Base-by-base conservation (phyloP, 2,113 vertebrate species). In the Gadus macrocephalus region DNA sequence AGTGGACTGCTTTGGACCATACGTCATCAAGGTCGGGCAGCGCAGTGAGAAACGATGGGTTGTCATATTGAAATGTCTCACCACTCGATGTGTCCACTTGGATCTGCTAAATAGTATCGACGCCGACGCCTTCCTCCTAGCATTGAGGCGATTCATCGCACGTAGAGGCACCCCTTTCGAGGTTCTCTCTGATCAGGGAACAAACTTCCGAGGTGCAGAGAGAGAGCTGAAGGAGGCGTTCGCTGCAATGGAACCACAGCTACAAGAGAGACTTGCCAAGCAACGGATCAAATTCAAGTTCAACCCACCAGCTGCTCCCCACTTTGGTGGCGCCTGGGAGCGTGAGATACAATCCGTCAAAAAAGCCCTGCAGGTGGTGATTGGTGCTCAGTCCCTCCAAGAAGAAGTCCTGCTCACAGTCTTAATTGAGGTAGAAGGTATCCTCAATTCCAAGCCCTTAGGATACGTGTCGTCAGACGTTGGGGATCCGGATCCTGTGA, bases 1-100 rank as follows among this genome's bases (percentile, higher is more conserved):
- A 16, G 53, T 60, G 15, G 71, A 73, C 5, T 73, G 66, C 16
- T 74, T 74, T 22, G 72, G 72, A 2, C 66, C 66, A 4, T 74
- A 62, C 15, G 11, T 19, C 11, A 19, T 68, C 5, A 67, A 64
- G 20, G 1, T 25, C 15, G 66, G 66, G 8, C 6, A 7, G 9
- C 11, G 20, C 4, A 27, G 5, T 9, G 72, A 73, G 25, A 73
- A 58, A 14, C 7, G 53, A 15, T 74, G 49, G 72, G 60, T 60
- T 0, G 53, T 74, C 2, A 25, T 68, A 1, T 74, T 62, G 6
- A 74, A 74, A 16, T 74, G 60, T 15, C 19, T 63, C 15, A 74
- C 66, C 8, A 68, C 42, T 22, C 15, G n/a, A 11, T 67, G 65
- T 12, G 4, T 74, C 2, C 53, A 68, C n/a, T 6, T 64, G 2